phyloP scores from a whole-genome alignment of 2,797 vertebrate species.

The Phalanger gymnotis region DNA sequence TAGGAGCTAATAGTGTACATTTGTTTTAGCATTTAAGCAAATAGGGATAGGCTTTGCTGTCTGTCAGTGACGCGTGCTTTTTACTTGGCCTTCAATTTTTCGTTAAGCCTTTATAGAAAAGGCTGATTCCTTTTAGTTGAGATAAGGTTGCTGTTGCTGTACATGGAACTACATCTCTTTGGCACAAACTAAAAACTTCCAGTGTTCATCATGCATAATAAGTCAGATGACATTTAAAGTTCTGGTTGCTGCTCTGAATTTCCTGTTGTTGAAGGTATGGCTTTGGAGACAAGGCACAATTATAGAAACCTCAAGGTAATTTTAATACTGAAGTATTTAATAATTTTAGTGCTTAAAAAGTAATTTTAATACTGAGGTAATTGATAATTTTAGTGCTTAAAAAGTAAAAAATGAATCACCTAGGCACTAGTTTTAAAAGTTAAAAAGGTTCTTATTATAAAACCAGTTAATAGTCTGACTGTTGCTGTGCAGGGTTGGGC shows the following conservation, averaged over 20 bases:
- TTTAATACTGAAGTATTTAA: slow-evolving; percentile 12
- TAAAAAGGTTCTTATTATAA: not conserved
- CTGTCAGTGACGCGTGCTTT: not conserved
- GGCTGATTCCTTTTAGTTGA: slow-evolving; percentile 20
- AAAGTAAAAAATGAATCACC: not conserved
- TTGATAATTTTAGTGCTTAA: not conserved
- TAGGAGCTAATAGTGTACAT: slow-evolving; percentile 19
- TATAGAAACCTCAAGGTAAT: slow-evolving; percentile 11
- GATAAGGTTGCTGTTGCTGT: slow-evolving; percentile 4
- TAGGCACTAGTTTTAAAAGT: not conserved
- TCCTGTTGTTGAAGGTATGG: not conserved
- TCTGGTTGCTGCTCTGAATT: slow-evolving; percentile 27
- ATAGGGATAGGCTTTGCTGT: not conserved
- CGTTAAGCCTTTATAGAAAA: not conserved
- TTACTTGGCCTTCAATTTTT: slow-evolving; percentile 33
- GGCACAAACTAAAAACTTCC: slow-evolving; percentile 51
- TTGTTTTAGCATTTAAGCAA: not conserved
- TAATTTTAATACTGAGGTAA: slow-evolving; percentile 19
- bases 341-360: not conserved
- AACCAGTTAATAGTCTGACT: not conserved
- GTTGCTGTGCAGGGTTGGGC: not conserved
- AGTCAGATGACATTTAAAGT: not conserved
- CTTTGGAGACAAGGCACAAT: slow-evolving; percentile 29
- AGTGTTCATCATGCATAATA: not conserved
- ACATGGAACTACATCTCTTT: slow-evolving; percentile 58